Base-by-base conservation (phyloP, 2,113 vertebrate species). In the Oncorhynchus masou region DNA sequence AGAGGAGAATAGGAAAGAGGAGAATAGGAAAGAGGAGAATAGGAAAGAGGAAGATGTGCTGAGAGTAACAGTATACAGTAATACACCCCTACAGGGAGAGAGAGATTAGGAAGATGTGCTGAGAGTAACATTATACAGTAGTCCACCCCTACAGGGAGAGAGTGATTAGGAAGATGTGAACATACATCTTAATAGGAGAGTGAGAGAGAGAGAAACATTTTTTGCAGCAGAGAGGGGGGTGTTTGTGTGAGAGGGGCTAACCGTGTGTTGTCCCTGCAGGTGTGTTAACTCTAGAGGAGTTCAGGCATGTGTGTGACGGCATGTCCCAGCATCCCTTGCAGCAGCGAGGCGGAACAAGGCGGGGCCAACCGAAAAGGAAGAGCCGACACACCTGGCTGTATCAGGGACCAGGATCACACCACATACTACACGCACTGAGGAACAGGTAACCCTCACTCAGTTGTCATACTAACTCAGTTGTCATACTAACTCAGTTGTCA, bases 311-410 rank as follows among this genome's bases (percentile, higher is more conserved):
- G 84, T 96, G 96, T 78, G 93, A 95, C 70, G 90, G 84, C 19
- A 92, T 94, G 75, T 96, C 96, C 80, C 94, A 95, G 87, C 93
- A 91, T 70, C 92, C 95, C 72, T 90, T 92, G 87, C 77, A 83
- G 31, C 93, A 93, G 60, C 94, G 79, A 71, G 94, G 87, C 59
- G 88, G 92, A 67, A 94, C 91, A 2, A 93, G 93, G 76, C 90
- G 89, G 86, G 93, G 88, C 3, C 93, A 94, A 51, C 79, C 95
- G 82, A 95, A 96, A 71, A 93, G 96, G 66, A 97, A 95, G 76
- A 98, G 94, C 92, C 95, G 95, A 80, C 95, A 98, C 79, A 96
- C 97, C 0, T 96, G 95, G 94, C 94, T 99, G 51, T 95, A 96
- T 90, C 97, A 97, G 83, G 96, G 97, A 0, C 93, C 94, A 39